Evolutionary conservation across 1,140 invertebrate species (phyloP), one percentile per base, ranked within the genome.

Genomic region (Asbolus verrucosus): DNA sequence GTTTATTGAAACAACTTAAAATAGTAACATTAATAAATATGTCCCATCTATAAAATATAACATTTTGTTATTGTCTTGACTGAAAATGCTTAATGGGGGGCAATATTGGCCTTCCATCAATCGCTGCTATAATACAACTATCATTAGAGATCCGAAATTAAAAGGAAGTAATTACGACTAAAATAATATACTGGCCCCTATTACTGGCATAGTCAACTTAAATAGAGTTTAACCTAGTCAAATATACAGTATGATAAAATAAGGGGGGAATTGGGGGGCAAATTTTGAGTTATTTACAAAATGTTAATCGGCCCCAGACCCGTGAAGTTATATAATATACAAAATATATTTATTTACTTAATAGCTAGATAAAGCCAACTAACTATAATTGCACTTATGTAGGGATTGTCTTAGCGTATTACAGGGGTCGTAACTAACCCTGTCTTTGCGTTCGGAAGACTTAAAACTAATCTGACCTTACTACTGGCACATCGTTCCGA

Each of bases 351-450:
- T 19, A 54, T 54, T 54, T 54, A 54, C 46, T 54, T 54, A 54
- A 27, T n/a, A 54, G 1, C 21, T 54, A 54, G 33, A 13, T 4
- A 30, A 54, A 54, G 46, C 46, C 46, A 54, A 54, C 46, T 63
- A 63, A 63, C 21, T 39, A 63, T 63, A 63, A 63, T 63, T 63
- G 61, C 61, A 63, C 61, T 63, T 63, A 63, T 63, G 61, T 63
- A 63, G 61, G 61, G 61, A 63, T 38, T 38, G 33, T 63, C 33
- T 41, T 15, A 61, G 33, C 33, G 3, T 36, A 36, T 2, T 33
- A 14, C 27, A 62, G 36, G 16, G 30, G 8, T 19, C 15, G 19
- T 5, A 6, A 36, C 6, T 6, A 11, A 18, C 21, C 46, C 46
- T 33, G 30, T 60, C 30, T 18, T 14, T 15, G 19, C 16, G 27